Evolutionary conservation across 2,113 vertebrate species (phyloP), one percentile per base, ranked within the genome.

Genomic region (Solea senegalensis): DNA sequence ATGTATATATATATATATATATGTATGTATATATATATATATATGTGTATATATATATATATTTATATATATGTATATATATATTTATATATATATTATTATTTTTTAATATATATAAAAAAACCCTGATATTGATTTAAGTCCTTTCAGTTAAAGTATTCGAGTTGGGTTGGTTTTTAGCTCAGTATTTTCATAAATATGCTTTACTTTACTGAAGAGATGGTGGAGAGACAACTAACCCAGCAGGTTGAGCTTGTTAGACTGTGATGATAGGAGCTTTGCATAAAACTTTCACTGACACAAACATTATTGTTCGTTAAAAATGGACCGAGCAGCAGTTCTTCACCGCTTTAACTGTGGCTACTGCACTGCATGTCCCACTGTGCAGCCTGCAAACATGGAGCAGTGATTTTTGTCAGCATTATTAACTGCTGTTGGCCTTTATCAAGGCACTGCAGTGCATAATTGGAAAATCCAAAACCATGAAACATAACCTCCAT

Each of bases 381-480:
- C 53, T 56, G 43, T 76, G 72, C 34, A 79, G 41, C 61, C 15
- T 34, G 57, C 9, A 15, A 79, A 65, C 72, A 76, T 28, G 49
- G n/a, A 71, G 45, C 60, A 65, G 14, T 41, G 39, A 49, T 45
- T 77, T 80, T 77, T 81, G 69, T 86, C 65, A 63, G 74, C 59
- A 66, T 62, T 69, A 76, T 61, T 57, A 78, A 65, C 66, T 64
- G 68, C 69, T 81, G 64, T 48, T 52, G 49, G 68, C 58, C 27
- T 82, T 78, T 78, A 74, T 82, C 41, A 1, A 45, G 14, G 50
- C 52, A 72, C 40, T 51, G 62, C 41, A 61, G 48, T 81, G 66
- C 50, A 77, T 78, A 76, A 81, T 72, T 85, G 72, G 51, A 81
- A 71, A 83, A 76, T 74, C 52, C 51, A 72, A 71, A 78, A 59